Percentiles rank a stretch among this genome's conserved stretches.
These are phyloP conservation scores for Anabas testudineus DNA, from an alignment of 2,797 vertebrate species.

Conservation along the genomic window DNA sequence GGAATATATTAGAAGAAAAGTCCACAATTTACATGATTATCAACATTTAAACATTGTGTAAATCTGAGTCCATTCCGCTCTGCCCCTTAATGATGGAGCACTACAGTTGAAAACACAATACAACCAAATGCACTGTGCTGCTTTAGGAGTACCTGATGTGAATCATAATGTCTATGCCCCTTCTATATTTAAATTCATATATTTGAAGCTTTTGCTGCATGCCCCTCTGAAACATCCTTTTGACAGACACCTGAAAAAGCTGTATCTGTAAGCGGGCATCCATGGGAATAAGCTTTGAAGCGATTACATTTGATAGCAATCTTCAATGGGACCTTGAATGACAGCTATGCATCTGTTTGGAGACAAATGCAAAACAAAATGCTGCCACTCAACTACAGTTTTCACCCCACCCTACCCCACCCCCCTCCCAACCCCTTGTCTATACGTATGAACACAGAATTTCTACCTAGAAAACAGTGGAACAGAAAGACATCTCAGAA, in stretches of 20 bases:
- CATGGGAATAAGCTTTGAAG: constrained; percentile 86
- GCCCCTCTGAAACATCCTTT: constrained; percentile 74
- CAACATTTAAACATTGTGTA: constrained; percentile 14
- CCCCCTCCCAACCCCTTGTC: constrained; percentile 62
- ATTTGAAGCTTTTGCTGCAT: constrained; percentile 76
- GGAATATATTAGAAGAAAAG: constrained; percentile 8
- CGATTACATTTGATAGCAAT: constrained; percentile 86
- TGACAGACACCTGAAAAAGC: constrained; percentile 87
- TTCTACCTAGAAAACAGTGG: constrained; percentile 68
- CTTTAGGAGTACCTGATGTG: constrained; percentile 69
- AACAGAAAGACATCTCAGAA: constrained; percentile 61
- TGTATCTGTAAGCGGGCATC: constrained; percentile 82
- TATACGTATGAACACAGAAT: constrained; percentile 70
- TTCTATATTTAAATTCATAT: constrained; percentile 83
- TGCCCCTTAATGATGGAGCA: constrained; percentile 39
- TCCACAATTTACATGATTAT: constrained; percentile 11
- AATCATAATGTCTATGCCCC: constrained; percentile 73
- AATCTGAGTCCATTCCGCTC: neutral
- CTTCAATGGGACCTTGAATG: constrained; percentile 87
- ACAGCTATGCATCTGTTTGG: constrained; percentile 87
- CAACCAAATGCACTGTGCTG: constrained; percentile 51
- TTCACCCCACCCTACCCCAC: constrained; percentile 60
- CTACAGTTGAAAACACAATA: constrained; percentile 42
- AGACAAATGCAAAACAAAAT: constrained; percentile 86
- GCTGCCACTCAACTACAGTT: constrained; percentile 82